Base-by-base conservation (phyloP, 2,888 invertebrate species). In the Leptinotarsa juncta region DNA sequence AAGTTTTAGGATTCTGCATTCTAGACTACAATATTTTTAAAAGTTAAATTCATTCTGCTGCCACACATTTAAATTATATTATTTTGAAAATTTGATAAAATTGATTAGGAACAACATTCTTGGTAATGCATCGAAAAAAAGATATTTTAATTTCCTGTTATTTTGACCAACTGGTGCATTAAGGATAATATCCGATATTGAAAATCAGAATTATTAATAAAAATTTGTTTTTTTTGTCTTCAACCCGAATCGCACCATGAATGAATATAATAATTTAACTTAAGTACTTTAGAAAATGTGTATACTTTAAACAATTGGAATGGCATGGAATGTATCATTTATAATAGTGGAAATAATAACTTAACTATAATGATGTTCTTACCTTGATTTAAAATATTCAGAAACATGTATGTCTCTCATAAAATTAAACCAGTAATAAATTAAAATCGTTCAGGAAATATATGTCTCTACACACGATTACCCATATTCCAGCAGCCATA, bases 181-280 rank as follows among this genome's bases (percentile, higher is more conserved):
- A 10, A 42, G 3, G 10, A 42, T 10, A 10, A 42, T 42, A 42
- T 42, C 7, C 32, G 4, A 32, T 32, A 12, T 12, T 10, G 10
- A 42, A 42, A 42, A 42, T 42, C 42, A 42, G 2, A 42, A 42
- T 42, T 42, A 42, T 10, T 42, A 10, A 42, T 42, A 10, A 10
- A 42, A 7, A 42, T 42, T 42, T 32, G 7, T 3, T 42, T 42
- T 42, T 42, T 2, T 23, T 57, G 15, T 2, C 4, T 26, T 57
- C 23, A 50, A 67, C 51, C n/a, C 50, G 12, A 18, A 23, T 20
- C 51, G 49, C 67, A 49, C 51, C 62, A 62, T 14, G 4, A n/a
- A 16, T 15, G 20, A 83, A 81, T 82, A 78, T 80, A 80, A 80
- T 82, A 78, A 83, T 80, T 82, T 78, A 83, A 83, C 81, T 79